Evolutionary conservation across 2,113 vertebrate species (phyloP).

Genomic region (Neogobius melanostomus): DNA sequence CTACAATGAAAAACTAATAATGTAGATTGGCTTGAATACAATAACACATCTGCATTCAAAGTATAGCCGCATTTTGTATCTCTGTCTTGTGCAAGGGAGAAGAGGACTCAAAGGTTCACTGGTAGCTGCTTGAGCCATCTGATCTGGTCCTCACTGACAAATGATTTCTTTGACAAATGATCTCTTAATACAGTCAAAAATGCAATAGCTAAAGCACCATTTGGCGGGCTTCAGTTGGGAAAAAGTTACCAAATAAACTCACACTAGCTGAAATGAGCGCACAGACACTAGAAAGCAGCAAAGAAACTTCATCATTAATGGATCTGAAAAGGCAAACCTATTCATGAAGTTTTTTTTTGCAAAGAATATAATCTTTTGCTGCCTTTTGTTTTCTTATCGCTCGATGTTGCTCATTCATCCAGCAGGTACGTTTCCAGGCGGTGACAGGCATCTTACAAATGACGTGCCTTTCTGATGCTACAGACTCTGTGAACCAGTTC

Average conservation of each 20-base stretch:
- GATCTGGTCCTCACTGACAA: constrained; percentile 15
- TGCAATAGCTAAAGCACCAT: background rate
- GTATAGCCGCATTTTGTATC: background rate
- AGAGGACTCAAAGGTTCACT: constrained; percentile 28
- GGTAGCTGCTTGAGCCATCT: constrained; percentile 19
- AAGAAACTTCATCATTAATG: background rate
- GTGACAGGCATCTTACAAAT: background rate
- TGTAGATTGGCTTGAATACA: no score
- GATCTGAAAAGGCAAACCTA: background rate
- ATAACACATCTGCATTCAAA: no score
- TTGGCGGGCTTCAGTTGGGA: background rate
- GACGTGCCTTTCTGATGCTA: background rate
- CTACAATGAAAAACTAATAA: no score
- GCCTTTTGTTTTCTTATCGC: background rate
- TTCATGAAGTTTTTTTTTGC: background rate
- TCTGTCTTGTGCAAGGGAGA: background rate
- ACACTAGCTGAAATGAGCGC: background rate
- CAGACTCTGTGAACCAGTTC: background rate
- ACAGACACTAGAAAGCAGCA: background rate
- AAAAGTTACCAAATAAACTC: background rate
- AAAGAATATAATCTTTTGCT: background rate
- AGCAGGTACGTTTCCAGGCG: background rate
- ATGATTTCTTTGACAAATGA: constrained; percentile 20
- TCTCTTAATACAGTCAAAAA: background rate
- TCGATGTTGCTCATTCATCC: background rate